phyloP scores from a whole-genome alignment of 2,888 invertebrate genomes.

The Aricia artaxerxes region DNA sequence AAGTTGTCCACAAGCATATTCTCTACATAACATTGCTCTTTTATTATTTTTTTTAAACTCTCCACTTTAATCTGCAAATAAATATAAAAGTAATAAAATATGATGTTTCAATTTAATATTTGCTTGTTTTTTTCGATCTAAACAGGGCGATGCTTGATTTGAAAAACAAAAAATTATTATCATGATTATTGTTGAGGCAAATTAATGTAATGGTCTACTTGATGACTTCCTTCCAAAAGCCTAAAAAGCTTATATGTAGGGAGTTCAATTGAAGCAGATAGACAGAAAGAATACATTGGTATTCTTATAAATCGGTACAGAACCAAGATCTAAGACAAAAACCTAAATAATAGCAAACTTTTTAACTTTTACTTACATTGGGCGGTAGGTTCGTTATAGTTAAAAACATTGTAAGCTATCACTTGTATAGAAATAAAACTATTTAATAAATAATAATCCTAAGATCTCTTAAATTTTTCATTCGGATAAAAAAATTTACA shows the following conservation, averaged over 20 bases:
- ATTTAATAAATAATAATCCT: neutral
- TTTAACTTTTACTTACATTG: neutral
- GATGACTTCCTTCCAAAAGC: too few relatives aligned
- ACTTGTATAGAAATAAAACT: neutral
- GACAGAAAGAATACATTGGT: too few relatives aligned
- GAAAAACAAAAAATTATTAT: too few relatives aligned
- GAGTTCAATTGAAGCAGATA: too few relatives aligned
- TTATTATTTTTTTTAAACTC: slow-evolving; percentile 46
- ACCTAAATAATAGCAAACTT: neutral
- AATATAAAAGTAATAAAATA: neutral
- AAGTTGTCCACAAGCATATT: slow-evolving; percentile 50
- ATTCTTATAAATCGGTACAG: neutral
- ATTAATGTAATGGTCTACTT: too few relatives aligned
- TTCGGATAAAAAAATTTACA: too few relatives aligned
- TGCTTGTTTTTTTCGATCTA: too few relatives aligned
- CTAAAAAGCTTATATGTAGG: too few relatives aligned
- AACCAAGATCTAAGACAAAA: neutral
- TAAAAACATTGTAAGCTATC: neutral
- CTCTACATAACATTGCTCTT: slow-evolving; percentile 46
- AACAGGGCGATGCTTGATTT: too few relatives aligned
- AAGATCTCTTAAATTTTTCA: too few relatives aligned
- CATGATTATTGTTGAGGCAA: too few relatives aligned
- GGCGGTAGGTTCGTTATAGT: neutral
- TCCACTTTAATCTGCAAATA: slow-evolving; percentile 42
- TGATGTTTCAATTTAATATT: too few relatives aligned